Evolutionary conservation across 2,888 invertebrate genomes (phyloP).

Genomic region (Gandaritis pyraliata): DNA sequence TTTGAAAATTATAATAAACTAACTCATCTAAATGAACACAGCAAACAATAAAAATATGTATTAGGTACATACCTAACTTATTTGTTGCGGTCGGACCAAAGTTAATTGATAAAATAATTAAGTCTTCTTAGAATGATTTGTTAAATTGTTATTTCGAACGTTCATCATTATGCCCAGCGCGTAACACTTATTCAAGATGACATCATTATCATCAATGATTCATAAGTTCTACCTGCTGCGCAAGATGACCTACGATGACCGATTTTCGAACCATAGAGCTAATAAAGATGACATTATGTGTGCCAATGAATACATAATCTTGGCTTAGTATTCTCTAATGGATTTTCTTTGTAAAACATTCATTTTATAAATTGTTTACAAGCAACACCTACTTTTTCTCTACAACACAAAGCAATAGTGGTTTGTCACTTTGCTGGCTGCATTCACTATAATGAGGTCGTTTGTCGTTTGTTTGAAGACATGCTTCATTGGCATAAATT

Average conservation of each 20-base stretch:
- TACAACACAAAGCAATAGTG: constrained; percentile 19
- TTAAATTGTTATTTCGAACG: constrained; percentile 14
- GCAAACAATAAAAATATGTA: too few relatives aligned
- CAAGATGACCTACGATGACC: constrained; percentile 39
- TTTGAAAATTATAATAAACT: too few relatives aligned
- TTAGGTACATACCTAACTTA: too few relatives aligned
- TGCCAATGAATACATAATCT: constrained; percentile 2
- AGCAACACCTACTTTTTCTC: constrained; percentile 7
- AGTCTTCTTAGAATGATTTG: background rate
- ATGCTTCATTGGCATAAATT: constrained; percentile 29
- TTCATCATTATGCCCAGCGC: constrained; percentile 42
- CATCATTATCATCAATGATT: constrained; percentile 63
- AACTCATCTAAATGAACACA: too few relatives aligned
- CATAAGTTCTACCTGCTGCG: constrained; percentile 51
- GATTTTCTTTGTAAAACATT: constrained; percentile 7
- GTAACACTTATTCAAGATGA: constrained; percentile 55
- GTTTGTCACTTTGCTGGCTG: constrained; percentile 14
- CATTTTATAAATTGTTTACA: background rate
- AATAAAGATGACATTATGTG: constrained; percentile 8
- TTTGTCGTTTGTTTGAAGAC: constrained; percentile 19
- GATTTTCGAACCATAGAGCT: constrained; percentile 22
- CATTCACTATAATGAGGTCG: constrained; percentile 19
- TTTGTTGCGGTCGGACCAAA: too few relatives aligned
- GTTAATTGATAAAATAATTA: too few relatives aligned
- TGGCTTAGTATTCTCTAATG: constrained; percentile 2